phyloP scores from a whole-genome alignment of 2,888 invertebrate genomes.

The Branchinecta sandiegonensis region DNA sequence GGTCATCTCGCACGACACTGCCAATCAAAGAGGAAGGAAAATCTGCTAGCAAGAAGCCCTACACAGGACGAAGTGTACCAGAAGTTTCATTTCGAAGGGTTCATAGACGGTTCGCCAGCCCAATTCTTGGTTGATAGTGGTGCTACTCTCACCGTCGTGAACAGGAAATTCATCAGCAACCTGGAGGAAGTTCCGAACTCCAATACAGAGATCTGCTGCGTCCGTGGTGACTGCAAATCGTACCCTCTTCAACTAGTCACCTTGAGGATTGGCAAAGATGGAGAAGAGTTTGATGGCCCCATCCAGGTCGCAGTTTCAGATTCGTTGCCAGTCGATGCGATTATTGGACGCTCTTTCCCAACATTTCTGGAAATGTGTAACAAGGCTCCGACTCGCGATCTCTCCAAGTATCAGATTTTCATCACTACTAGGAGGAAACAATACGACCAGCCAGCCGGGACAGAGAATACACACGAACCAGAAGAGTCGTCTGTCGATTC shows the following conservation, averaged over 20 bases:
- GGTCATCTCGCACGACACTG: neutral
- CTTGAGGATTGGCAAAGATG: neutral
- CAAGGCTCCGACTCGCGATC: neutral
- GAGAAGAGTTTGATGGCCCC: conserved; percentile 1
- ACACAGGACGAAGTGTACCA: neutral
- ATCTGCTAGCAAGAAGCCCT: neutral
- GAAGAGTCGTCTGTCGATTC: too few species aligned
- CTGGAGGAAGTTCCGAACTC: neutral
- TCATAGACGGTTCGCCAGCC: neutral
- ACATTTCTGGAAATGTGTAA: neutral
- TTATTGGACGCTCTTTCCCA: neutral
- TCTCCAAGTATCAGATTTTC: neutral
- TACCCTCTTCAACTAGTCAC: neutral
- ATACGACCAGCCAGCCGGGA: neutral
- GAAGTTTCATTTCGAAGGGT: neutral
- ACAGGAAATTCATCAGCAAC: neutral
- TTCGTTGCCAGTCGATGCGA: neutral
- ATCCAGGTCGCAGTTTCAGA: neutral
- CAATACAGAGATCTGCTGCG: neutral
- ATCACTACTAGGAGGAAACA: neutral
- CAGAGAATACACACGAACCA: neutral
- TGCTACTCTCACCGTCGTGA: neutral
- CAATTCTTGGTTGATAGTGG: conserved; percentile 1
- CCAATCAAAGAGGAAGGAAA: neutral
- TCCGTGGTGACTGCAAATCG: neutral